Percentiles rank a stretch among this genome's conserved stretches.
phyloP scores from a whole-genome alignment of 2,797 vertebrate genomes.

The Hypotaenidia okinawae region DNA sequence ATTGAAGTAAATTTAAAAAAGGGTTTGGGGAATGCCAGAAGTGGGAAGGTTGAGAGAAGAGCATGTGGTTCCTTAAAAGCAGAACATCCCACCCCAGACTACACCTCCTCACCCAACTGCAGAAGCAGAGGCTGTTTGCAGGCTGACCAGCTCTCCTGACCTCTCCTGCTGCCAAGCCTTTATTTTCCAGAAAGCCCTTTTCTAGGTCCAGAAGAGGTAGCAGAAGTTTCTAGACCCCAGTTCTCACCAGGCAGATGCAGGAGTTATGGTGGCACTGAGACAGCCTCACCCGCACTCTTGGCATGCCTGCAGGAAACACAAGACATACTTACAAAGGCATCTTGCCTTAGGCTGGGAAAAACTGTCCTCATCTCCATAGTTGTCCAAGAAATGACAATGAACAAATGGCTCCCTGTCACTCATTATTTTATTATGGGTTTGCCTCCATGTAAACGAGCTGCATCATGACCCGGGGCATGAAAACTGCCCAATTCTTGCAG shows the following conservation, averaged over 20 bases:
- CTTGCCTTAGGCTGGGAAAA: constrained; percentile 8
- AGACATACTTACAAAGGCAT: not conserved
- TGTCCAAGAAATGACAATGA: not conserved
- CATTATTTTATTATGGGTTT: not conserved
- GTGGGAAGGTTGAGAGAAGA: not conserved
- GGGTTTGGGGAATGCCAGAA: not conserved
- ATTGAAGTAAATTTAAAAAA: not conserved
- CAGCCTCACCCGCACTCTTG: not conserved
- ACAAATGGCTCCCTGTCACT: not conserved
- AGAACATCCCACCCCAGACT: not conserved
- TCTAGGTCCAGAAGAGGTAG: not conserved
- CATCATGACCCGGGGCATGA: not conserved
- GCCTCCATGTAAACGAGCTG: not conserved
- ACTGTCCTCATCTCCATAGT: not conserved
- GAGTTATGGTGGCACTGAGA: not conserved
- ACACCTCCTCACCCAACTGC: not conserved
- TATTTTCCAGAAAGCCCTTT: not conserved
- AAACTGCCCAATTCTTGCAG: not conserved
- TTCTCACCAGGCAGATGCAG: not conserved
- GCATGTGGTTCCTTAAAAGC: not conserved
- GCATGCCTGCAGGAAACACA: not conserved
- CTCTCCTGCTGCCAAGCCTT: not conserved
- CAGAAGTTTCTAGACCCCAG: not conserved
- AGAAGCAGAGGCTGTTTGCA: not conserved
- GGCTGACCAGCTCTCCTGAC: not conserved